Base-by-base conservation (phyloP, 2,888 invertebrate genomes). In the Dryobota labecula region DNA sequence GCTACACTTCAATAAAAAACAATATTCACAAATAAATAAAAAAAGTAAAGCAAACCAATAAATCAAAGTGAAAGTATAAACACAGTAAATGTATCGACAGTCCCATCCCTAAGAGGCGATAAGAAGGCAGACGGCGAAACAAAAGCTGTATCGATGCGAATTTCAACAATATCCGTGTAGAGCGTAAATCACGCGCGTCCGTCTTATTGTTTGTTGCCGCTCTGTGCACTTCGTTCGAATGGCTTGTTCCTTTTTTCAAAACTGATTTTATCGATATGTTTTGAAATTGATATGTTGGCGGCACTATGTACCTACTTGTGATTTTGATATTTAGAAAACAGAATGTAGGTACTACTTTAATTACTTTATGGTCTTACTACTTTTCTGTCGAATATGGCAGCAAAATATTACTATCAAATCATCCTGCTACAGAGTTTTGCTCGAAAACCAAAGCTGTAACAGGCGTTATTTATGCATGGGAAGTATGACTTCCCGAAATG, bases 181-280 rank as follows among this genome's bases (percentile, higher is more conserved):
- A 70, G 86, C 84, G 86, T 84, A 84, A 84, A 86, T 84, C 84
- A 84, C 83, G 72, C 68, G 79, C 70, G 82, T 84, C 84, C 80
- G 75, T 86, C 86, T 76, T 82, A 86, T 84, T 84, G 86, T 84
- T 84, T 86, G 86, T 84, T 84, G 82, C 85, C 79, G 79, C 76
- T 77, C 79, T 76, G 82, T 79, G 75, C 76, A 73, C 70, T 76
- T 43, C 79, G 78, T 72, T 60, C 72, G 77, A 80, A 83, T 69
- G 75, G 67, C 43, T 75, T 74, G 75, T 76, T 81, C 86, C 51
- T 76, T 85, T 86, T 84, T 82, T 60, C 43, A 64, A 83, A 81
- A 82, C 69, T 74, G 79, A 86, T 76, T 74, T 82, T 84, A 86
- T 84, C 84, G 79, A 86, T 84, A 79, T 79, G 49, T 84, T 82